phyloP scores from a whole-genome alignment of 2,888 invertebrate genomes.

The Archaeoteleia sp. region DNA sequence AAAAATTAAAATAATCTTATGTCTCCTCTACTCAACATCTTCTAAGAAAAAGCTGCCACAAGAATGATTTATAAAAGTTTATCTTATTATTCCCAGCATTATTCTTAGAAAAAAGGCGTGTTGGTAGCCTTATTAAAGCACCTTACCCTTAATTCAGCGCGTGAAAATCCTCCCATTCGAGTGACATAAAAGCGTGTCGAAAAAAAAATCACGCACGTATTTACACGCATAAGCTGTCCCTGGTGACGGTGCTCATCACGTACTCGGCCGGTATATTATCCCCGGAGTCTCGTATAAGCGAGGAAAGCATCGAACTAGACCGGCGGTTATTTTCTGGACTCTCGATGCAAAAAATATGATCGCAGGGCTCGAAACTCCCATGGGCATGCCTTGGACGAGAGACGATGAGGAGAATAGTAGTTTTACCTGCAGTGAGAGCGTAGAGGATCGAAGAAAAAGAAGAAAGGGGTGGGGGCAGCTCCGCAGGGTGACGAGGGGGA shows the following conservation, averaged over 20 bases:
- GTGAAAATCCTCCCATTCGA: too few relatives aligned
- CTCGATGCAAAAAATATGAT: constrained; percentile 68
- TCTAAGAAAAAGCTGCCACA: too few relatives aligned
- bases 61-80: too few relatives aligned
- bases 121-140: too few relatives aligned
- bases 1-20: too few relatives aligned
- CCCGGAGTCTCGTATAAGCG: constrained; percentile 53
- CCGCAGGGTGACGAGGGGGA: constrained; percentile 47
- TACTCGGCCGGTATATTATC: constrained; percentile 54
- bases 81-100: too few relatives aligned
- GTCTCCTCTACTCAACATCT: too few relatives aligned
- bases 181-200: constrained; percentile 31
- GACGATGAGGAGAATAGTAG: constrained; percentile 61
- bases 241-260: constrained; percentile 52
- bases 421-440: constrained; percentile 59
- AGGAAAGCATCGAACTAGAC: constrained; percentile 54
- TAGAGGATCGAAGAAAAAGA: constrained; percentile 42
- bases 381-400: constrained; percentile 58
- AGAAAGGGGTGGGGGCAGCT: constrained; percentile 37
- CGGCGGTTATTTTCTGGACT: constrained; percentile 60
- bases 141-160: too few relatives aligned
- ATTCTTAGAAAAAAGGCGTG: too few relatives aligned
- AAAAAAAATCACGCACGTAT: constrained; percentile 19
- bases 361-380: constrained; percentile 61
- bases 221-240: constrained; percentile 31